A percentile compares a stretch with the other conserved stretches of the same genome.
Conservation (phyloP, 2,888 invertebrate genomes). For the Sarcophaga rosellei region DNA sequence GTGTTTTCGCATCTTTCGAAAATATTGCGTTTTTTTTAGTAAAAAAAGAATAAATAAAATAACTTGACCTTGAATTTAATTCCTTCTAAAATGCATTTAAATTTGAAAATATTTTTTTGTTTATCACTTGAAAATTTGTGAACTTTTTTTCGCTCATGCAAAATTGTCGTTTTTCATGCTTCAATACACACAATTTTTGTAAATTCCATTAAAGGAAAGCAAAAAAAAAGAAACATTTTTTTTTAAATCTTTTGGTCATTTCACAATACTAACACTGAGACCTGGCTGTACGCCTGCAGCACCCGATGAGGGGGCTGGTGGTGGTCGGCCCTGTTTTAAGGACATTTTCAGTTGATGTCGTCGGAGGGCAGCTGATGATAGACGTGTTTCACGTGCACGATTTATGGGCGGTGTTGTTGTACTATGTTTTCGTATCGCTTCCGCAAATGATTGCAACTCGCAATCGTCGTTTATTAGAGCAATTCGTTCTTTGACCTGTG, state of each 20-base stretch:
- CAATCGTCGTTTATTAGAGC: slow-evolving; percentile 61
- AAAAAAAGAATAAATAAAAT: not conserved
- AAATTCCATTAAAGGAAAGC: not conserved
- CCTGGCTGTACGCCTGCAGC: slow-evolving; percentile 72
- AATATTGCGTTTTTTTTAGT: slow-evolving; percentile 5
- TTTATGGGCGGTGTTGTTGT: slow-evolving; percentile 31
- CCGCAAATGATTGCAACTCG: slow-evolving; percentile 71
- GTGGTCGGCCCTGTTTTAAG: slow-evolving; percentile 76
- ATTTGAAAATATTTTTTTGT: slow-evolving; percentile 7
- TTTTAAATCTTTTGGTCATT: not conserved
- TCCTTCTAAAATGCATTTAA: slow-evolving; percentile 30
- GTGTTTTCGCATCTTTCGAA: not conserved
- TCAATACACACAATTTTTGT: not conserved
- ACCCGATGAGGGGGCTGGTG: slow-evolving; percentile 75
- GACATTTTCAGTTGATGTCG: slow-evolving; percentile 77
- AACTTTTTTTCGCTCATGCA: not conserved
- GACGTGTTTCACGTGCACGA: slow-evolving; percentile 68
- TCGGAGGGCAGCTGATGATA: slow-evolving; percentile 73
- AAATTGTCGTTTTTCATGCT: not conserved
- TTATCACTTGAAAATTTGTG: slow-evolving; percentile 13
- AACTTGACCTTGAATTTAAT: slow-evolving; percentile 27
- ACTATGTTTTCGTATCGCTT: slow-evolving; percentile 71
- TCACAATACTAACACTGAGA: slow-evolving; percentile 62
- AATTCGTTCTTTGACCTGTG: slow-evolving; percentile 67
- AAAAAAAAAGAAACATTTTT: not conserved